These are phyloP conservation scores for Vanessa atalanta DNA, from an alignment of 1,140 invertebrate species.

Conservation along the genomic window DNA sequence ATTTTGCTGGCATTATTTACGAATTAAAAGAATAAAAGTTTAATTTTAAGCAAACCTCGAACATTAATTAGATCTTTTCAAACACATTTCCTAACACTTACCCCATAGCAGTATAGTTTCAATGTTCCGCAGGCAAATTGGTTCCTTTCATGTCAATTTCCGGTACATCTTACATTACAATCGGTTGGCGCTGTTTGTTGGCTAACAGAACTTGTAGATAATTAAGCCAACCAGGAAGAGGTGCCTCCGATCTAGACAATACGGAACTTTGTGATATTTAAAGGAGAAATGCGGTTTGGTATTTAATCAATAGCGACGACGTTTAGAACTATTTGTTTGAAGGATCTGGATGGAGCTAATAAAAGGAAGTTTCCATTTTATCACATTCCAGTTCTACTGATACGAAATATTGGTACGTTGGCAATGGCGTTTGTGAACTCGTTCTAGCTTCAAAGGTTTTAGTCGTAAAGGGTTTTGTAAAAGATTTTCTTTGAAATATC, in stretches of 20 bases:
- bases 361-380: conserved; percentile 6
- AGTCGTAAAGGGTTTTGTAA: background rate
- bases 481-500: too few species aligned
- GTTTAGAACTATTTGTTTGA: conserved; percentile 18
- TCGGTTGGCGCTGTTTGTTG: conserved; percentile 43
- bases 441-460: background rate
- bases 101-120: conserved; percentile 33
- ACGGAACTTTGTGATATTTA: conserved; percentile 21
- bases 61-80: conserved; percentile 12
- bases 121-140: conserved; percentile 61
- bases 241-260: conserved; percentile 22
- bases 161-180: conserved; percentile 55
- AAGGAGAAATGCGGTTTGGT: conserved; percentile 13
- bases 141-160: conserved; percentile 67
- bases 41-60: background rate
- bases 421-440: background rate
- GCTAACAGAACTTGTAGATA: conserved; percentile 46
- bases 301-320: conserved; percentile 20
- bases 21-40: background rate
- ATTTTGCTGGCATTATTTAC: background rate
- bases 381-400: background rate
- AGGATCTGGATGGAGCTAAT: conserved; percentile 6
- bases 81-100: conserved; percentile 30
- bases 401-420: background rate
- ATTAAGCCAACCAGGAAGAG: conserved; percentile 41